These are phyloP conservation scores for Sus scrofa DNA, from an alignment of 2,113 vertebrate genomes.

Conservation along the genomic window DNA sequence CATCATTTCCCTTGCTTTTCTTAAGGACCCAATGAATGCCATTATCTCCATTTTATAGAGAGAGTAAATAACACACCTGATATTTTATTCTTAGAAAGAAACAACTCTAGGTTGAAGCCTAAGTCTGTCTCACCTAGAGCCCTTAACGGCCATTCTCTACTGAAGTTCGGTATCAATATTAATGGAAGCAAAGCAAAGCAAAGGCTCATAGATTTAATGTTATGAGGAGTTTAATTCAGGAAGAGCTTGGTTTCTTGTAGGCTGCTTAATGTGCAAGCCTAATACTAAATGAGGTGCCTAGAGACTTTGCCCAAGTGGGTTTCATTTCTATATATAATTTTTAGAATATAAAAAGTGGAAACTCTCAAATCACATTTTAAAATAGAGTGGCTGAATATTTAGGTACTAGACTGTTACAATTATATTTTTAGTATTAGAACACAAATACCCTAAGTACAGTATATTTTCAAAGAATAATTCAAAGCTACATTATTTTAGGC, in stretches of 20 bases:
- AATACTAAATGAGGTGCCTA: not conserved
- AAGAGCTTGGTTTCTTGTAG: not conserved
- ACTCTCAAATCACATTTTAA: conserved; percentile 47
- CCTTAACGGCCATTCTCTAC: not conserved
- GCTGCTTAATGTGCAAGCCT: not conserved
- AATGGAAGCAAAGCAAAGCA: not conserved
- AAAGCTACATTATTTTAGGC: conserved; percentile 1
- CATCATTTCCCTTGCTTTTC: not conserved
- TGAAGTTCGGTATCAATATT: not conserved
- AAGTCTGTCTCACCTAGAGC: too few relatives aligned
- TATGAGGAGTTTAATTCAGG: not conserved
- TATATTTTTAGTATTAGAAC: conserved; percentile 59
- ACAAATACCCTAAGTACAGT: not conserved
- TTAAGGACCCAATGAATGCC: not conserved
- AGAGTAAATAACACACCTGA: not conserved
- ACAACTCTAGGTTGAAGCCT: not conserved
- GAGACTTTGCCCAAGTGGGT: not conserved
- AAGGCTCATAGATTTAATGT: not conserved
- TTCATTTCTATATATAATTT: conserved; percentile 54
- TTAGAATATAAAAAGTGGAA: conserved; percentile 46
- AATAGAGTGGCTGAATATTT: conserved; percentile 45
- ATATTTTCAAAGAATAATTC: conserved; percentile 48
- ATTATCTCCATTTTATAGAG: not conserved
- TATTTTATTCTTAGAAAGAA: not conserved
- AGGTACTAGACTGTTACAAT: not conserved